These are phyloP conservation scores for Neoascia interrupta DNA, from an alignment of 2,888 invertebrate genomes.

Conservation along the genomic window DNA sequence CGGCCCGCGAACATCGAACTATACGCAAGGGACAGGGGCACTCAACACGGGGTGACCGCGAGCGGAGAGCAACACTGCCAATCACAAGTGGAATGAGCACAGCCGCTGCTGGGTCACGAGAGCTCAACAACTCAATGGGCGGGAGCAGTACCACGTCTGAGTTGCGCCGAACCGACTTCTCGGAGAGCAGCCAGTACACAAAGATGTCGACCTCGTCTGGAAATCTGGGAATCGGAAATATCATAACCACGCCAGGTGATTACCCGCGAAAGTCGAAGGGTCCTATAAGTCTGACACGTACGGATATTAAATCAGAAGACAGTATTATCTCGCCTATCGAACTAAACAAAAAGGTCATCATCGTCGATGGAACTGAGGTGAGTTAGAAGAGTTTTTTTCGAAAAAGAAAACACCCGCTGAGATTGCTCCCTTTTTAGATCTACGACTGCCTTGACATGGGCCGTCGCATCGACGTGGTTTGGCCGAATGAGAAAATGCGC, in stretches of 20 bases:
- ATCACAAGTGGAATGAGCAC: slow-evolving; percentile 73
- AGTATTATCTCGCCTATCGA: slow-evolving; percentile 74
- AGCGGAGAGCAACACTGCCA: slow-evolving; percentile 75
- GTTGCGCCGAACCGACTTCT: slow-evolving; percentile 52
- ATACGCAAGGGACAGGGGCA: slow-evolving; percentile 66
- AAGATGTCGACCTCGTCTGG: slow-evolving; percentile 77
- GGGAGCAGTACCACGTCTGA: slow-evolving; percentile 62
- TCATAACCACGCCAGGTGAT: slow-evolving; percentile 78
- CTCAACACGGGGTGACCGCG: slow-evolving; percentile 73
- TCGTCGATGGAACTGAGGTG: slow-evolving; percentile 79
- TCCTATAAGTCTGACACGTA: slow-evolving; percentile 75
- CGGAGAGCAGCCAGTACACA: slow-evolving; percentile 69
- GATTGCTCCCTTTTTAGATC: slow-evolving; percentile 80
- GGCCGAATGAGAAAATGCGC: slow-evolving; percentile 95
- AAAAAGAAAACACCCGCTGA: background rate
- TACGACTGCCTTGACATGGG: slow-evolving; percentile 96
- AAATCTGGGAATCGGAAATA: slow-evolving; percentile 76
- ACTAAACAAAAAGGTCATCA: slow-evolving; percentile 78
- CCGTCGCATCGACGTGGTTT: slow-evolving; percentile 94
- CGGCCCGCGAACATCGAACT: slow-evolving; percentile 57
- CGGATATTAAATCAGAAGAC: slow-evolving; percentile 49
- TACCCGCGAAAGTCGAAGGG: slow-evolving; percentile 78
- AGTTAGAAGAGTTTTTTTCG: slow-evolving; percentile 50
- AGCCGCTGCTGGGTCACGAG: slow-evolving; percentile 52
- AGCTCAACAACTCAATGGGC: slow-evolving; percentile 56